Evolutionary conservation across 37 sponge, comb jelly and placozoan genomes (phyloP).

Genomic region (Crambe crambe): DNA sequence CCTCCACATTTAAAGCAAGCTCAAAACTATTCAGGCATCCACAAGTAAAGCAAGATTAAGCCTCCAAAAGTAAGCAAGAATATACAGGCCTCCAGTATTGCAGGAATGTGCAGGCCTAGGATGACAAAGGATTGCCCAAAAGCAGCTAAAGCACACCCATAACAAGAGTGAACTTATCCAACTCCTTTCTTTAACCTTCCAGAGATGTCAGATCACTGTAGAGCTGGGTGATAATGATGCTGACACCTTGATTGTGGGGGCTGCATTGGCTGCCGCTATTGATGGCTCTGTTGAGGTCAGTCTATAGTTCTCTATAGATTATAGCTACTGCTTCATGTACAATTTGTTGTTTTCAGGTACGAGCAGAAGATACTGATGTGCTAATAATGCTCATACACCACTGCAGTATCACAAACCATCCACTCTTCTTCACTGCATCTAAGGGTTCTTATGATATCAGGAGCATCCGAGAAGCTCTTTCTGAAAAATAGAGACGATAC

Average conservation of each 20-base stretch:
- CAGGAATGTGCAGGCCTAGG: neutral
- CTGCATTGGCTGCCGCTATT: constrained; percentile 1
- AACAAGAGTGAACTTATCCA: neutral
- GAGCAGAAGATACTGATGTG: constrained; percentile 2
- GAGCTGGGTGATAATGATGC: neutral
- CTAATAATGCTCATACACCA: neutral
- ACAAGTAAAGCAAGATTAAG: too few species aligned
- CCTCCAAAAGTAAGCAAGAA: neutral
- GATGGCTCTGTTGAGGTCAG: constrained; percentile 10
- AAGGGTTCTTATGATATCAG: constrained; percentile 1
- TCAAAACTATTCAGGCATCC: too few species aligned
- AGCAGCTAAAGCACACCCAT: neutral
- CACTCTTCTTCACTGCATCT: neutral
- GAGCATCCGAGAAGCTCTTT: constrained; percentile 7
- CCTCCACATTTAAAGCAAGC: too few species aligned
- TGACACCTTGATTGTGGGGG: neutral
- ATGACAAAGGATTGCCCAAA: neutral
- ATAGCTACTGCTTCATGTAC: neutral
- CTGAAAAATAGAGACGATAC: neutral
- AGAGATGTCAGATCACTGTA: neutral
- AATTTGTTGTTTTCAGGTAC: neutral
- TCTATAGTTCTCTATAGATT: neutral
- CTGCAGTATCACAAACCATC: neutral
- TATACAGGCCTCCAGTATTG: too few species aligned
- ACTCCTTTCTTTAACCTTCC: neutral